These are phyloP conservation scores for Triplophysa tibetana DNA, from an alignment of 2,113 vertebrate genomes.

Conservation along the genomic window DNA sequence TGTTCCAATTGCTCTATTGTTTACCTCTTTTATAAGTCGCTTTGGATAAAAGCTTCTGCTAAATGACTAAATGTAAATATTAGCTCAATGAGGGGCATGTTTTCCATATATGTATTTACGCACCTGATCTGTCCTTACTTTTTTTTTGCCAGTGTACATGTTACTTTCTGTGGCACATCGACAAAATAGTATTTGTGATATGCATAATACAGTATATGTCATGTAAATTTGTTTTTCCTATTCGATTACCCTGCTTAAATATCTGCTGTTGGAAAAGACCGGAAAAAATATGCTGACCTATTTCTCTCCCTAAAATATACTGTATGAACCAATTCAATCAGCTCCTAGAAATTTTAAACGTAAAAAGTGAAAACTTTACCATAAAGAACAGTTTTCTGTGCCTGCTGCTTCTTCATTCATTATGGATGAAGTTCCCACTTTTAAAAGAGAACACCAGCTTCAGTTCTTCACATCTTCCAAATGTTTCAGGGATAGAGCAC, in stretches of 20 bases:
- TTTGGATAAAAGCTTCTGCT: no score
- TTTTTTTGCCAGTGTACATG: not conserved
- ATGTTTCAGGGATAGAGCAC: not conserved
- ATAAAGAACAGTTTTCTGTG: not conserved
- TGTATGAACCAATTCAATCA: slow-evolving; percentile 21
- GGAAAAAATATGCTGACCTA: slow-evolving; percentile 11
- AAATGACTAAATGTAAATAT: slow-evolving; percentile 5
- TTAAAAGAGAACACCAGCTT: slow-evolving; percentile 19
- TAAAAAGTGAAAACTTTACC: not conserved
- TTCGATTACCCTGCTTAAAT: slow-evolving; percentile 6
- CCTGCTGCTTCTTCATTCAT: slow-evolving; percentile 35
- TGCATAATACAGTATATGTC: not conserved
- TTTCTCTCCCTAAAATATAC: not conserved
- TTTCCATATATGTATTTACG: no score
- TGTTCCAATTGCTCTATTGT: no score
- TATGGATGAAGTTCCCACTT: slow-evolving; percentile 20
- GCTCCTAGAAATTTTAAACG: not conserved
- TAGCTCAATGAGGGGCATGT: not conserved
- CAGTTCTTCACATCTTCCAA: slow-evolving; percentile 9
- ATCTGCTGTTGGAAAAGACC: slow-evolving; percentile 15
- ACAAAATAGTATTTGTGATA: not conserved
- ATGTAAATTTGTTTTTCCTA: not conserved
- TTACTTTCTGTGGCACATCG: not conserved
- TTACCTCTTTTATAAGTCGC: no score
- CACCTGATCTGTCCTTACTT: not conserved